phyloP scores from a whole-genome alignment of 2,113 vertebrate species.

The Corythornis cristatus region DNA sequence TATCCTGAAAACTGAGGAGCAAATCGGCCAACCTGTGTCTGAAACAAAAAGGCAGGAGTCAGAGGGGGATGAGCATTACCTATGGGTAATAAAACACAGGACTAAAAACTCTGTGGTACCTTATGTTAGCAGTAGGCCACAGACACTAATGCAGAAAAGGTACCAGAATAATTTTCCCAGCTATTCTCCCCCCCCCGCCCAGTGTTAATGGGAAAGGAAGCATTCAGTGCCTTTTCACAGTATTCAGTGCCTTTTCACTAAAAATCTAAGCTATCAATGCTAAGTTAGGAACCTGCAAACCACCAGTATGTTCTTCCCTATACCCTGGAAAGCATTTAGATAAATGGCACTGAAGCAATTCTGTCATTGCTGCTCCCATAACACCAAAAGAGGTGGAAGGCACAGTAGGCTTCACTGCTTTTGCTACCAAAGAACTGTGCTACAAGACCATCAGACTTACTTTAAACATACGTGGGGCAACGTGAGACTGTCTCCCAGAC shows the following conservation, averaged over 20 bases:
- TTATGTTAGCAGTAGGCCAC: background rate
- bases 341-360: background rate
- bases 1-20: constrained; percentile 98
- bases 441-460: constrained; percentile 70
- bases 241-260: background rate
- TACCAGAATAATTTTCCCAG: background rate
- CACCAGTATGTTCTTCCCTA: background rate
- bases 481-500: constrained; percentile 89
- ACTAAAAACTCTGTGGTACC: background rate
- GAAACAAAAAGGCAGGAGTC: background rate
- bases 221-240: background rate
- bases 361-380: background rate
- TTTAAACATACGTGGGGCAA: constrained; percentile 94
- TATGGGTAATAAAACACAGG: background rate
- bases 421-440: background rate
- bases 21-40: constrained; percentile 96
- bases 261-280: background rate
- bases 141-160: background rate
- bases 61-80: background rate
- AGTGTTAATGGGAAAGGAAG: background rate
- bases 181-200: background rate
- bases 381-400: background rate
- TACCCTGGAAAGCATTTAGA: background rate
- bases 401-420: background rate
- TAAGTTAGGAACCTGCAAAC: background rate